Conservation (phyloP, 2,888 invertebrate species). For the Rotaria macrura region DNA sequence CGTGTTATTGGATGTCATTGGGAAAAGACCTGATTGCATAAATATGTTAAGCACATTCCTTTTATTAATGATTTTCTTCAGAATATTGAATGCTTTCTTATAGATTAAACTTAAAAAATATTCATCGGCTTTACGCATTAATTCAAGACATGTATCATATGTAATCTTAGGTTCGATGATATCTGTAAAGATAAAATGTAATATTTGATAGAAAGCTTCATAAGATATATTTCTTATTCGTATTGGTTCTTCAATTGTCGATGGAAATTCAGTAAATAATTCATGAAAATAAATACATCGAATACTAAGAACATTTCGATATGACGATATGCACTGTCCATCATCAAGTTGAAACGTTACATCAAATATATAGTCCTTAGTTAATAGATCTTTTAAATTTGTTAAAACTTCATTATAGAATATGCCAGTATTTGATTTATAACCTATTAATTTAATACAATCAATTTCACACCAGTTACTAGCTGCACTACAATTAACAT, state of each 20-base stretch:
- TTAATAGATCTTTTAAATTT: neutral
- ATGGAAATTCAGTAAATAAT: neutral
- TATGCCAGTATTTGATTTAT: neutral
- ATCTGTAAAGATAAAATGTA: neutral
- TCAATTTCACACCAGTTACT: constrained; percentile 41
- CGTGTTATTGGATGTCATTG: neutral
- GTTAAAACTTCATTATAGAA: neutral
- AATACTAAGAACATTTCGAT: neutral
- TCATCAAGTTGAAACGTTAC: neutral
- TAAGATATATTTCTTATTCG: neutral
- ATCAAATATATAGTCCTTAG: neutral
- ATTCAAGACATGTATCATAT: neutral
- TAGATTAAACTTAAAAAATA: neutral
- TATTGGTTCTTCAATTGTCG: neutral
- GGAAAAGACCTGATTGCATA: neutral
- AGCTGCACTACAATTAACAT: constrained; percentile 38
- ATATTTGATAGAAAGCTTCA: neutral
- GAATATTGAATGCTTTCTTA: neutral
- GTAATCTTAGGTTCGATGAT: neutral
- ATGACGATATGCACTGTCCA: neutral
- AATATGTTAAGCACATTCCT: neutral
- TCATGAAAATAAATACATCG: neutral
- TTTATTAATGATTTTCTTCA: neutral
- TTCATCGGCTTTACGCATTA: neutral
- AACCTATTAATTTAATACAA: constrained; percentile 36